Evolutionary conservation across 2,888 invertebrate genomes (phyloP).

Genomic region (Aphodius granarius): DNA sequence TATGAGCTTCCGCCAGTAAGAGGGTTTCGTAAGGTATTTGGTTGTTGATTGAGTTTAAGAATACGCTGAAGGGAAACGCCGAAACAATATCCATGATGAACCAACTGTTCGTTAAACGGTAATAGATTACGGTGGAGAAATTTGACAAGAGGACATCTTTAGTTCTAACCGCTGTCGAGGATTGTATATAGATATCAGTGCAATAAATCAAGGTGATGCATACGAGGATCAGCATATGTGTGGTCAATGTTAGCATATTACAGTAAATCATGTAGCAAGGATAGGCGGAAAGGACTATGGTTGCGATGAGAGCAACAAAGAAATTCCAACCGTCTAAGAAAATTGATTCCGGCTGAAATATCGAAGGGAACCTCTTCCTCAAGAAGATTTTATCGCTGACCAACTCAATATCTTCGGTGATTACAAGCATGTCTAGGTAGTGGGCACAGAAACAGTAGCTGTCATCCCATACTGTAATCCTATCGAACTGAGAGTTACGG

Average conservation of each 20-base stretch:
- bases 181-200: constrained; percentile 36
- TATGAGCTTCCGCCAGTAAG: constrained; percentile 28
- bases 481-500: not conserved
- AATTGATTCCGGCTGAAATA: constrained; percentile 38
- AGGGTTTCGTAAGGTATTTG: constrained; percentile 11
- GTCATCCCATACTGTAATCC: not conserved
- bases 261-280: constrained; percentile 31
- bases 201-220: constrained; percentile 27
- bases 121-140: constrained; percentile 26
- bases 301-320: constrained; percentile 20
- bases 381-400: constrained; percentile 36
- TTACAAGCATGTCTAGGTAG: constrained; percentile 33
- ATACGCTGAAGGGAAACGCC: constrained; percentile 30
- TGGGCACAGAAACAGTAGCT: constrained; percentile 28
- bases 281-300: constrained; percentile 27
- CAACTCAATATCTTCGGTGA: constrained; percentile 35
- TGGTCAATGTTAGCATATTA: not conserved
- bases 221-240: constrained; percentile 6
- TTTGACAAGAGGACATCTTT: constrained; percentile 25
- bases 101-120: constrained; percentile 17
- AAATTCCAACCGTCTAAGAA: constrained; percentile 35
- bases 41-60: constrained; percentile 23
- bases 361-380: constrained; percentile 34
- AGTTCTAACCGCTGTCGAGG: constrained; percentile 36
- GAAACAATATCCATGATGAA: constrained; percentile 34